Evolutionary conservation across 2,888 invertebrate genomes (phyloP), one percentile per base, ranked within the genome.

Genomic region (Drosophila hawaiiensis): DNA sequence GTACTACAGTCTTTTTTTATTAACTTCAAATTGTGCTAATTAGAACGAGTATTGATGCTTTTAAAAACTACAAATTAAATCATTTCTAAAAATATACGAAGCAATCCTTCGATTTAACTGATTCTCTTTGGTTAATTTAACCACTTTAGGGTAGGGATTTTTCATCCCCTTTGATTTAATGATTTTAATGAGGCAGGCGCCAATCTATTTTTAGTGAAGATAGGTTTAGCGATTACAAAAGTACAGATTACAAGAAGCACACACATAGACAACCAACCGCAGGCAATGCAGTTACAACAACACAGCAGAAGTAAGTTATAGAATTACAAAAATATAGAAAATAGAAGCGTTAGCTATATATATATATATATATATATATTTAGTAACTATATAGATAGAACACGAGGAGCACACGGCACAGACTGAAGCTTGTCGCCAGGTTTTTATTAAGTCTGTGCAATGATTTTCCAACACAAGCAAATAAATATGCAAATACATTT

Each of bases 251-350:
- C 28, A 35, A 12, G 41, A 53, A 50, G 39, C 58, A 63, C 33
- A 37, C n/a, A 39, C 52, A 71, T 56, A 54, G 78, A 65, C 77
- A 87, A 73, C 72, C 77, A 87, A 73, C 72, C 22, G 73, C 64
- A 82, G 61, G 64, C 69, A 76, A 82, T 73, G 47, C 80, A 82
- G 89, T 90, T 84, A 82, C 72, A 84, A 84, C 90, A 84, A 79
- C 84, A 84, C 88, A 84, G 82, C 76, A 76, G 61, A 77, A 80
- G 71, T 56, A 80, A 66, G 55, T 69, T 49, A 22, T 22, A 37
- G n/a, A 55, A 47, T 41, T 53, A 25, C 25, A 47, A 47, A 9
- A 25, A 47, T 16, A 47, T 25, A 25, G 25, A 47, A 47, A 22
- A 47, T 47, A 47, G 22, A 47, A 47, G 47, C 47, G 22, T 7